Conservation (phyloP, 2,797 vertebrate genomes). For the Acestrorhynchus altus region DNA sequence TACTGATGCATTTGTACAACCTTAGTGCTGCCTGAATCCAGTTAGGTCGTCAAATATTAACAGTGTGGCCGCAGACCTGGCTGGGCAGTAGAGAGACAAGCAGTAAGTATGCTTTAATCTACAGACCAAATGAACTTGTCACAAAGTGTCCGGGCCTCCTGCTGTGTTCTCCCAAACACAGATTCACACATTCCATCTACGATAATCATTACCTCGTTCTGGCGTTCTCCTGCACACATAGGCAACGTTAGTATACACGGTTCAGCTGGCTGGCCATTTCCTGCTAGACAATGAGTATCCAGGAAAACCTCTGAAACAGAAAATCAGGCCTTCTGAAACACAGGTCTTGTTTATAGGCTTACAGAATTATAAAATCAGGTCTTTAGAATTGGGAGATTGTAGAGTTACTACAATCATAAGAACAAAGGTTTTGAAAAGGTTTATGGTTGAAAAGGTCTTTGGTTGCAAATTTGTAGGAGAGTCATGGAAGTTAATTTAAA, state of each 20-base stretch:
- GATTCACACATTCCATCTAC: slow-evolving; percentile 41
- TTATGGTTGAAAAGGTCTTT: no score
- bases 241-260: background rate
- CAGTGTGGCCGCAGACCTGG: slow-evolving; percentile 9
- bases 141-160: slow-evolving; percentile 26
- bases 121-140: background rate
- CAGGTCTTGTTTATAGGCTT: background rate
- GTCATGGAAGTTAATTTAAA: no score
- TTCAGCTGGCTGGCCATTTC: background rate
- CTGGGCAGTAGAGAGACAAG: slow-evolving; percentile 1
- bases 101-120: slow-evolving; percentile 28
- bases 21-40: slow-evolving; percentile 32
- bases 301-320: background rate
- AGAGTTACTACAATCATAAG: no score
- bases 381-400: no score
- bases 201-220: slow-evolving; percentile 52
- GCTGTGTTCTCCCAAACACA: slow-evolving; percentile 40
- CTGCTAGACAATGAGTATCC: background rate
- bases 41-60: slow-evolving; percentile 50
- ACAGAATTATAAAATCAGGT: no score
- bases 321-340: background rate
- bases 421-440: no score
- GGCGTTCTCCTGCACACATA: slow-evolving; percentile 1
- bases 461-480: no score
- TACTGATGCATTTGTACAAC: background rate